Base-by-base conservation (phyloP, 2,888 invertebrate species). In the Calliopum simillimum region DNA sequence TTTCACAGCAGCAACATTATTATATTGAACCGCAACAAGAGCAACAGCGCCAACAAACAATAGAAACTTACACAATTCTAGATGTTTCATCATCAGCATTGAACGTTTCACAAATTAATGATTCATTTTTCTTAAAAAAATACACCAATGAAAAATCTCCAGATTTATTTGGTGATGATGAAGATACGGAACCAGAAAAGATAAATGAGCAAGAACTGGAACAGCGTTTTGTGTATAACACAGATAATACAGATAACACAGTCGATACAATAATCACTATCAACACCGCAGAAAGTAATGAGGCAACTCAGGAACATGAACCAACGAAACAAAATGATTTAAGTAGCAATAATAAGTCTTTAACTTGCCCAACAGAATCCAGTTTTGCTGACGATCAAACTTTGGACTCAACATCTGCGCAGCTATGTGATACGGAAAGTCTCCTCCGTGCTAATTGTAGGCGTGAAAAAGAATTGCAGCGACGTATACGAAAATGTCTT, bases 161-260 rank as follows among this genome's bases (percentile, higher is more conserved):
- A 0, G 91, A 92, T 79, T 86, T 93, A 80, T 92, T 92, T 81
- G 90, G 89, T 71, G 88, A 87, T 56, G 86, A 83, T 2, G 84
- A 84, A 8, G 77, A 75, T 0, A 85, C 82, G 8, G 75, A 74
- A 5, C 67, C 73, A 6, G 51, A 69, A 2, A 25, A 19, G 44
- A 55, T 47, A 1, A 63, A 71, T 14, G 69, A 72, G 6, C 12
- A 49, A 12, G 4, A 11, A 56, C 21, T 16, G 49, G 23, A 23
- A 11, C 13, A 55, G 13, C 14, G 21, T 1, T 14, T 55, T 55
- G 55, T n/a, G 14, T 55, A 14, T 21, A n/a, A n/a, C n/a, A n/a
- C n/a, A n/a, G n/a, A n/a, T n/a, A n/a, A n/a, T n/a, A n/a, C n/a
- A n/a, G 21, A 55, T 6, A 5, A 55, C 23, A 6, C 5, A 21